Conservation (phyloP, 1,140 invertebrate species). For the Drosophila albomicans region DNA sequence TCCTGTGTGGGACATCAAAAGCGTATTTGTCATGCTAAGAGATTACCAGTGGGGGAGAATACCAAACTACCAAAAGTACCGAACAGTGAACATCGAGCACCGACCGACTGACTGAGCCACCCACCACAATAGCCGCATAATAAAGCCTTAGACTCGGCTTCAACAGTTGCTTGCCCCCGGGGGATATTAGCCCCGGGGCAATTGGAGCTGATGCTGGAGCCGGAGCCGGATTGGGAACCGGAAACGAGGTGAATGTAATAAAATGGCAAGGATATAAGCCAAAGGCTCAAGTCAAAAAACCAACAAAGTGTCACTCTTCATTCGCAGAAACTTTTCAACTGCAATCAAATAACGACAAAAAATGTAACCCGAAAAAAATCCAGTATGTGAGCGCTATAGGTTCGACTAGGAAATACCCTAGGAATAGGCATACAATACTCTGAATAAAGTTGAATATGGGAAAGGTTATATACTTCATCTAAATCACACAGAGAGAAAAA, state of each 20-base stretch:
- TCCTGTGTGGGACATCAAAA: conserved; percentile 77
- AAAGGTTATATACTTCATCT: too few relatives aligned
- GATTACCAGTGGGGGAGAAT: conserved; percentile 45
- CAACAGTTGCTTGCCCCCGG: conserved; percentile 63
- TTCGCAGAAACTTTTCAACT: conserved; percentile 69
- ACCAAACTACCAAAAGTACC: conserved; percentile 1
- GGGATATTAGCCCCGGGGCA: conserved; percentile 47
- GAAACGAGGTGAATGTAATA: conserved; percentile 55
- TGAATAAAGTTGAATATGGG: too few relatives aligned
- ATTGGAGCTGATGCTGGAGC: neutral
- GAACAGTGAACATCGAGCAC: too few relatives aligned
- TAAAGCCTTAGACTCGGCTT: conserved; percentile 37
- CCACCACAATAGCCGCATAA: conserved; percentile 66
- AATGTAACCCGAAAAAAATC: conserved; percentile 33
- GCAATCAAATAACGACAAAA: conserved; percentile 62
- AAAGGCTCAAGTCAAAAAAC: conserved; percentile 47
- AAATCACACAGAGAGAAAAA: too few relatives aligned
- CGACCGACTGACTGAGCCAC: neutral
- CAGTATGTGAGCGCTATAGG: conserved; percentile 11
- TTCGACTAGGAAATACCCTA: neutral
- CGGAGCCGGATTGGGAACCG: conserved; percentile 8
- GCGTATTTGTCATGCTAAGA: conserved; percentile 75
- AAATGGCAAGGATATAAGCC: conserved; percentile 73
- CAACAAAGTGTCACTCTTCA: conserved; percentile 70
- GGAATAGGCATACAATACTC: too few relatives aligned